A percentile compares a stretch with the other conserved stretches of the same genome.
These are phyloP conservation scores for Ridgeia piscesae DNA, from an alignment of 1,140 invertebrate species.

Conservation along the genomic window DNA sequence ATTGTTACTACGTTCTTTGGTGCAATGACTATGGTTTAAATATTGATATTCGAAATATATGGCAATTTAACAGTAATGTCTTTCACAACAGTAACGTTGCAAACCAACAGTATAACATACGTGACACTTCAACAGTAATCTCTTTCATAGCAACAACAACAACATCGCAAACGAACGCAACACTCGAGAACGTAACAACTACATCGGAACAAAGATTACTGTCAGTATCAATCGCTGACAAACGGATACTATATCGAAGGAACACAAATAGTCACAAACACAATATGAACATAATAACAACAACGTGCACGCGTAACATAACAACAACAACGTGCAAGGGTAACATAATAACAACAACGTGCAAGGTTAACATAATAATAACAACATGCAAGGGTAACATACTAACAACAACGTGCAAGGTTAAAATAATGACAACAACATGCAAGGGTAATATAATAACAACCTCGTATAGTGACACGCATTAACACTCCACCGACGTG, in stretches of 20 bases:
- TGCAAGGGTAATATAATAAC: background rate
- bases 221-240: background rate
- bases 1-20: too few relatives aligned
- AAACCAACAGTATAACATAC: background rate
- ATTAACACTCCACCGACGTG: background rate
- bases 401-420: background rate
- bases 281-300: background rate
- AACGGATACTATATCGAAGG: background rate
- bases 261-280: background rate
- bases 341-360: too few relatives aligned
- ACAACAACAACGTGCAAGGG: too few relatives aligned
- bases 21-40: background rate
- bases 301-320: background rate
- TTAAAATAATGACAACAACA: background rate
- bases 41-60: background rate
- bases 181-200: background rate
- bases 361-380: too few relatives aligned
- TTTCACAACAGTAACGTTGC: background rate
- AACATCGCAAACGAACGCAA: too few relatives aligned
- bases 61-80: background rate
- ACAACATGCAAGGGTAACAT: background rate
- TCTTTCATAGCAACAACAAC: too few relatives aligned
- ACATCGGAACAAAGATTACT: background rate
- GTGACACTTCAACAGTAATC: too few relatives aligned
- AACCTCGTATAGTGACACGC: background rate